phyloP scores from a whole-genome alignment of 1,140 invertebrate genomes.

The Drosophila burlai region DNA sequence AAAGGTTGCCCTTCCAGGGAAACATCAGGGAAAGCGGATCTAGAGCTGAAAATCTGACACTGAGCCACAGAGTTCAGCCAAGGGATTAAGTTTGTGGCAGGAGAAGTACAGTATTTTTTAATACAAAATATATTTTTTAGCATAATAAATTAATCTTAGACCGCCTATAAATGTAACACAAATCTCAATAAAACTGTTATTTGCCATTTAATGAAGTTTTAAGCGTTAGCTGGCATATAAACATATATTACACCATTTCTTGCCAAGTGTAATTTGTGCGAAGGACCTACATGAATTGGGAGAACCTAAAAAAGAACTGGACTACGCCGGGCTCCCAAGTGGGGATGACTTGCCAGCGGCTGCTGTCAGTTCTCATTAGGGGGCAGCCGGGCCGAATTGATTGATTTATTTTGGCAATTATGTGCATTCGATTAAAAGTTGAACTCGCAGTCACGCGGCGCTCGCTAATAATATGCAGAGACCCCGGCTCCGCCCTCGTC shows the following conservation, averaged over 20 bases:
- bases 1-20: conserved; percentile 45
- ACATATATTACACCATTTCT: not conserved
- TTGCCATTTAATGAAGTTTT: not conserved
- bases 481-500: conserved; percentile 30
- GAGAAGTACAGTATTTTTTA: not conserved
- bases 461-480: conserved; percentile 75
- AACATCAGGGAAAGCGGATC: conserved; percentile 25
- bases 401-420: conserved; percentile 84
- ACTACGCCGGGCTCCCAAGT: not conserved
- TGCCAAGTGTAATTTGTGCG: conserved; percentile 62
- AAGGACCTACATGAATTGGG: conserved; percentile 24
- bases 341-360: conserved; percentile 25
- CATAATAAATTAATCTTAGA: too few relatives aligned
- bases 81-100: conserved; percentile 2
- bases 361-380: conserved; percentile 77
- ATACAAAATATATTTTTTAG: too few relatives aligned
- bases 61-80: conserved; percentile 14
- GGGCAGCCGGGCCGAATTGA: conserved; percentile 71
- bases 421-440: conserved; percentile 82
- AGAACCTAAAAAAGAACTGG: conserved; percentile 3
- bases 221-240: not conserved
- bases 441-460: conserved; percentile 71
- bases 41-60: conserved; percentile 22
- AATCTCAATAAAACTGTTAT: not conserved
- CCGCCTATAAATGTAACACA: too few relatives aligned